These are phyloP conservation scores for Tachypleus tridentatus DNA, from an alignment of 1,140 invertebrate species.

Conservation along the genomic window DNA sequence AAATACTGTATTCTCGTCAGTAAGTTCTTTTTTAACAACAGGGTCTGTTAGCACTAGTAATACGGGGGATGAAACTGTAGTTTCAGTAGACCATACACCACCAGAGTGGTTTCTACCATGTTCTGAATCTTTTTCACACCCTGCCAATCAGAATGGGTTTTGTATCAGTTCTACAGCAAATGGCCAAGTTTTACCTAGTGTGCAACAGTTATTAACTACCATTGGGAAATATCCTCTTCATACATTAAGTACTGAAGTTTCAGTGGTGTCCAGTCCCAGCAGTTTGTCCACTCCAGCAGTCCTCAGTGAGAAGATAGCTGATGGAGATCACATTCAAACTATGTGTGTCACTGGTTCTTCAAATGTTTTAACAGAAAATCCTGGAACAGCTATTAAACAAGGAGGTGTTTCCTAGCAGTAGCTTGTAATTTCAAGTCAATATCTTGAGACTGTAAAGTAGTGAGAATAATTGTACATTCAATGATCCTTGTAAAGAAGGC, in stretches of 20 bases:
- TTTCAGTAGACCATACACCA: slow-evolving; percentile 6
- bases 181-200: background rate
- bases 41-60: background rate
- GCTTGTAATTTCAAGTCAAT: background rate
- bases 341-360: slow-evolving; percentile 14
- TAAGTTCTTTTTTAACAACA: slow-evolving; percentile 10
- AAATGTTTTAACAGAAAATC: slow-evolving; percentile 15
- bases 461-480: background rate
- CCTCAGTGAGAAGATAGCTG: slow-evolving; percentile 10
- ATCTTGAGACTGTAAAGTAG: background rate
- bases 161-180: slow-evolving; percentile 8
- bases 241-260: slow-evolving; percentile 7
- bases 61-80: too few relatives aligned
- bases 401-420: slow-evolving; percentile 21
- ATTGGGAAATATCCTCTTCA: slow-evolving; percentile 15
- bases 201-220: background rate
- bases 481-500: background rate
- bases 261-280: slow-evolving; percentile 3
- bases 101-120: slow-evolving; percentile 10
- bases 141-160: slow-evolving; percentile 17
- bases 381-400: slow-evolving; percentile 16
- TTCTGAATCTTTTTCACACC: slow-evolving; percentile 5
- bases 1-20: slow-evolving; percentile 6
- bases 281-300: slow-evolving; percentile 2
- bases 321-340: slow-evolving; percentile 14